Percentiles rank a stretch among this genome's conserved stretches.
These are phyloP conservation scores for Salmo trutta DNA, from an alignment of 2,797 vertebrate species.

Conservation along the genomic window DNA sequence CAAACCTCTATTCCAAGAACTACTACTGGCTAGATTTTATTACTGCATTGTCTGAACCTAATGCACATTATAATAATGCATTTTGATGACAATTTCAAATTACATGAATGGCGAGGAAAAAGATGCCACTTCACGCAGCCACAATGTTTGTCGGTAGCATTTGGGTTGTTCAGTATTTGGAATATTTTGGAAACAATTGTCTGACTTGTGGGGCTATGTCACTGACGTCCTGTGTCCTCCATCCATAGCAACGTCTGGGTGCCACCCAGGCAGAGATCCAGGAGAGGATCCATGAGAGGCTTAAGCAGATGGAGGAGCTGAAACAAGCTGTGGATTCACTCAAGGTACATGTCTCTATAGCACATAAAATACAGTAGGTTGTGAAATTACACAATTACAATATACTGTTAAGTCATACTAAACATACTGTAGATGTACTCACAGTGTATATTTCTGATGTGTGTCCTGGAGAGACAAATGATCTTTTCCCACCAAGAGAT, in stretches of 20 bases:
- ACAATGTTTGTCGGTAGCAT: background rate
- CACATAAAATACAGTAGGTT: constrained; percentile 14
- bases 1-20: background rate
- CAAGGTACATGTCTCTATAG: constrained; percentile 66
- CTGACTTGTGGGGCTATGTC: background rate
- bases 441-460: too few relatives aligned
- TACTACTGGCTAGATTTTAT: background rate
- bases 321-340: constrained; percentile 80
- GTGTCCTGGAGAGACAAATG: background rate
- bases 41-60: background rate
- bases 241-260: constrained; percentile 74
- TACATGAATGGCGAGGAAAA: background rate
- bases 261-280: constrained; percentile 83
- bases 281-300: constrained; percentile 80
- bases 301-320: constrained; percentile 84
- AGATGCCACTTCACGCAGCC: background rate
- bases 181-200: background rate
- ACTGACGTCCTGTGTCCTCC: background rate
- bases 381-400: too few relatives aligned
- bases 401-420: too few relatives aligned
- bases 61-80: background rate
- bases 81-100: background rate
- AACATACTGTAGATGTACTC: too few relatives aligned
- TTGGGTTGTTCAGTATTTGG: background rate
- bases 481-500: background rate